A percentile compares a stretch with the other conserved stretches of the same genome.
Evolutionary conservation across 2,113 vertebrate species (phyloP).

Genomic region (Etia nguti): DNA sequence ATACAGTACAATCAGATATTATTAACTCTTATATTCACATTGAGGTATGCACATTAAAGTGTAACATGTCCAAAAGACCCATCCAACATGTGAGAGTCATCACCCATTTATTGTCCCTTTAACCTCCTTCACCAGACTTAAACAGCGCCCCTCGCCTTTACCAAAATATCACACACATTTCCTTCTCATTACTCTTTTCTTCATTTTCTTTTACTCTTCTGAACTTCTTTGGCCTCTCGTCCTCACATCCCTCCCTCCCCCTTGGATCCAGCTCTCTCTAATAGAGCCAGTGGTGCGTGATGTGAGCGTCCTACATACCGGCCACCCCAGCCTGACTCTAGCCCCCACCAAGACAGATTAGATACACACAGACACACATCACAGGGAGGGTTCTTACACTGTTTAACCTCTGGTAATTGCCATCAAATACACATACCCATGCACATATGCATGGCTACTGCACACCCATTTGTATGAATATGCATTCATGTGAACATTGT

Average conservation of each 20-base stretch:
- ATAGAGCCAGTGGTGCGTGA: slow-evolving; percentile 47
- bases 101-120: neutral
- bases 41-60: neutral
- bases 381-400: neutral
- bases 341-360: neutral
- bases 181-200: neutral
- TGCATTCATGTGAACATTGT: neutral
- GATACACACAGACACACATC: neutral
- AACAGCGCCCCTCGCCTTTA: neutral
- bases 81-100: neutral
- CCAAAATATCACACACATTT: slow-evolving; percentile 4
- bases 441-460: neutral
- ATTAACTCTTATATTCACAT: neutral
- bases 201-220: slow-evolving; percentile 6
- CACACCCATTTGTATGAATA: neutral
- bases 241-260: neutral
- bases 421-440: neutral
- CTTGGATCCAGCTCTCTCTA: slow-evolving; percentile 9
- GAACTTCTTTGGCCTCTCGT: neutral
- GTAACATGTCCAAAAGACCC: neutral
- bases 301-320: slow-evolving; percentile 62
- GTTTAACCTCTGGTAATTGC: slow-evolving; percentile 46
- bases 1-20: neutral
- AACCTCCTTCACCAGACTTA: neutral
- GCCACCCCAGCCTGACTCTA: neutral